Evolutionary conservation across 2,113 vertebrate genomes (phyloP), one percentile per base, ranked within the genome.

Genomic region (Psittacula cyanocephala): DNA sequence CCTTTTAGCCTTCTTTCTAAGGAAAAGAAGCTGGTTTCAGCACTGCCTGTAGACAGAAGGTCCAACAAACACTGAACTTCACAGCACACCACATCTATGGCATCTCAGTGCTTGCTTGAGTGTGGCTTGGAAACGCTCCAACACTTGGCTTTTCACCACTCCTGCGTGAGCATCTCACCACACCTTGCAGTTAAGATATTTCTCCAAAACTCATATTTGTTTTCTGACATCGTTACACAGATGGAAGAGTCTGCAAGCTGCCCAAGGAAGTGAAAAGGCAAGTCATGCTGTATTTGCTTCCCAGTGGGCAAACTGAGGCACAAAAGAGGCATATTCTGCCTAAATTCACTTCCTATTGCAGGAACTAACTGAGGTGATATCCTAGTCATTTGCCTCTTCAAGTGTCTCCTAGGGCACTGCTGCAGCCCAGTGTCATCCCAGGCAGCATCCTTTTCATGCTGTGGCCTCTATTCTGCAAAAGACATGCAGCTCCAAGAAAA

Each of bases 51-150:
- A 71, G 29, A 23, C 25, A 65, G 44, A 41, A 29, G 23, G 53
- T 31, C 41, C 62, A 31, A 18, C 18, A 25, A 55, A 29, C 0
- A 0, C 63, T 24, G 52, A 74, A 44, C 37, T 49, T 37, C 2
- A 0, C 84, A 50, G 29, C 12, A 6, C 4, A n/a, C 53, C 1
- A 0, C 9, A 22, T 3, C 35, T 28, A 29, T 27, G 23, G 67
- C n/a, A 22, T 7, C 35, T 24, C 22, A 33, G 39, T 0, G 0
- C 12, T 50, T 55, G 41, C 68, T 35, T 35, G 22, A 43, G 15
- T 11, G 1, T 3, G 0, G 75, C 69, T 29, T 74, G 60, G 79
- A 44, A 68, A 43, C 18, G 33, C 35, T 52, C 6, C 29, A 52
- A 10, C 57, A 10, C 9, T 1, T 9, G 11, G 35, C 8, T 86